Conservation (phyloP, 2,113 vertebrate genomes). For the Pseudorectes ferrugineus region DNA sequence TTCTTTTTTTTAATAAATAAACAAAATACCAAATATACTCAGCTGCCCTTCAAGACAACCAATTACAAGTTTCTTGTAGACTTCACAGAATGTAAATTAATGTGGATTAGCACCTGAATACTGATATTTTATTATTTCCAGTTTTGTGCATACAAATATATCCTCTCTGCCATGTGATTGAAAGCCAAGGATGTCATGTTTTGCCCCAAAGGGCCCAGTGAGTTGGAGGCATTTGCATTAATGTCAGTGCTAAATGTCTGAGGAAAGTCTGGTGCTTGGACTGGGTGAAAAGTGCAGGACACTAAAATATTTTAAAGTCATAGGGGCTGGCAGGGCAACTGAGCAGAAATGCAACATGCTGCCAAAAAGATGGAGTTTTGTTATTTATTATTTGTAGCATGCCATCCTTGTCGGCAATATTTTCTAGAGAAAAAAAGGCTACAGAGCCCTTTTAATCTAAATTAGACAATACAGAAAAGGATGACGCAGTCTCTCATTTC, state of each 20-base stretch:
- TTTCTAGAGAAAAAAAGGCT: not conserved
- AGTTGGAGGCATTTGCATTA: slow-evolving; percentile 46
- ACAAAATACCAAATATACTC: slow-evolving; percentile 34
- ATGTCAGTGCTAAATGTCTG: slow-evolving; percentile 45
- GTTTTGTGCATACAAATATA: slow-evolving; percentile 5
- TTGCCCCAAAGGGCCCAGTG: slow-evolving; percentile 15
- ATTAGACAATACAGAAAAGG: not conserved
- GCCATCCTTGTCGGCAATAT: not conserved
- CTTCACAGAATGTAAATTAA: slow-evolving; percentile 43
- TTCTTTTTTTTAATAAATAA: slow-evolving; percentile 26
- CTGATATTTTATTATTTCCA: slow-evolving; percentile 40
- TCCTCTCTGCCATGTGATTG: not conserved
- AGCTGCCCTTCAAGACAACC: slow-evolving; percentile 36
- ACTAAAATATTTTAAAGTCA: slow-evolving; percentile 54
- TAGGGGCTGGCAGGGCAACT: slow-evolving; percentile 4
- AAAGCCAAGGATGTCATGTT: slow-evolving; percentile 18
- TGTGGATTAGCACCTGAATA: slow-evolving; percentile 35
- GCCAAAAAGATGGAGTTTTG: not conserved
- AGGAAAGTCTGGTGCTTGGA: not conserved
- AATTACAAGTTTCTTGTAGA: slow-evolving; percentile 42
- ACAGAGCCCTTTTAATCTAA: not conserved
- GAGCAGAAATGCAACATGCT: slow-evolving; percentile 23
- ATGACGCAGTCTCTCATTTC: not conserved
- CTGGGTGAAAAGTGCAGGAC: slow-evolving; percentile 58
- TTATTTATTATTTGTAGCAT: slow-evolving; percentile 21